A percentile compares a stretch with the other conserved stretches of the same genome.
Conservation (phyloP, 2,888 invertebrate genomes). For the Aphodius sticticus region DNA sequence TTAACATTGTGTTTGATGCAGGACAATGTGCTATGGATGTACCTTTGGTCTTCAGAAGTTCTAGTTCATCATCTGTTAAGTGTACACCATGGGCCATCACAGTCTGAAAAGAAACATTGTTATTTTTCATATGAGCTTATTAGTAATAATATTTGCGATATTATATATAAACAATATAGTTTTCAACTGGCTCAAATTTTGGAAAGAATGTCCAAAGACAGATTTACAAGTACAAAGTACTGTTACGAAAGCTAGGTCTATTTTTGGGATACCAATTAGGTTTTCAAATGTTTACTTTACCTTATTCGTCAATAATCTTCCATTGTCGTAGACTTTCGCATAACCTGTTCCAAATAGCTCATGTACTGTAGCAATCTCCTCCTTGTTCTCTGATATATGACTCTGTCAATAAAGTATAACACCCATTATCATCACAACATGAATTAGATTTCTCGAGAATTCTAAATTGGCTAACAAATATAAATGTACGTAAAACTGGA, state of each 20-base stretch:
- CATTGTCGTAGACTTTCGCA: conserved; percentile 78
- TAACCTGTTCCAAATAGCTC: conserved; percentile 69
- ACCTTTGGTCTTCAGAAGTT: conserved; percentile 66
- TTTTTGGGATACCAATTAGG: background rate
- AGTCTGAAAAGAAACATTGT: conserved; percentile 60
- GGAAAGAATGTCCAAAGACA: no score
- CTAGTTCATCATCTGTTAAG: conserved; percentile 74
- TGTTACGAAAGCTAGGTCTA: background rate
- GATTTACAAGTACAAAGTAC: no score
- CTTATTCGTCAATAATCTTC: conserved; percentile 76
- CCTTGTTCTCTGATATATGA: conserved; percentile 83
- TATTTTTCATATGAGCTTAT: no score
- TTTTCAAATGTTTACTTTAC: conserved; percentile 59
- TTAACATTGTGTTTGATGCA: conserved; percentile 81
- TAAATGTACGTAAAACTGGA: no score
- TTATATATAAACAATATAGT: no score
- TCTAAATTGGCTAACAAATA: background rate
- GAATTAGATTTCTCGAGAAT: background rate
- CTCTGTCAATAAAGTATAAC: conserved; percentile 66
- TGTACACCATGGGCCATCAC: conserved; percentile 87
- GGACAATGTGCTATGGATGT: conserved; percentile 87
- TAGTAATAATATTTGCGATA: no score
- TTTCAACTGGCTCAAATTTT: no score
- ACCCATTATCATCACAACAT: background rate
- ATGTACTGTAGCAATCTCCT: conserved; percentile 75